These are phyloP conservation scores for Aphelenchoides avenae DNA, from an alignment of 1,140 invertebrate genomes.

Conservation along the genomic window DNA sequence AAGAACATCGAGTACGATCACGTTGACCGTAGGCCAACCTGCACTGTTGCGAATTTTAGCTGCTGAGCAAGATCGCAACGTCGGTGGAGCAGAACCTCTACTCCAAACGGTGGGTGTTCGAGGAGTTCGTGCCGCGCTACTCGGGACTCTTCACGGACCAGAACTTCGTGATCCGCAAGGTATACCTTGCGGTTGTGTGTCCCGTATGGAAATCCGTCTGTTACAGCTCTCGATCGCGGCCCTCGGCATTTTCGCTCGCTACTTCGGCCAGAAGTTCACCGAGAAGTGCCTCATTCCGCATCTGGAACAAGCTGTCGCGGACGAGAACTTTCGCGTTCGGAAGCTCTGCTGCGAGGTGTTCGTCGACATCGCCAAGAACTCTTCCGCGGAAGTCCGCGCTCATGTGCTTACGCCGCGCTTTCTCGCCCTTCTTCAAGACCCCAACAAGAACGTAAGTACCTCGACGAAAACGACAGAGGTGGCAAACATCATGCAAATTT, in stretches of 20 bases:
- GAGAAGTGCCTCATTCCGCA: slow-evolving; percentile 29
- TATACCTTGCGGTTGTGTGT: no score
- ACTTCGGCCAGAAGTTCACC: slow-evolving; percentile 21
- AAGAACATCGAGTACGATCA: no score
- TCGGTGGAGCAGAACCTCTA: slow-evolving; percentile 28
- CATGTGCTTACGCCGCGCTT: slow-evolving; percentile 19
- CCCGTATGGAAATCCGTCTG: no score
- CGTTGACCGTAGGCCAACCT: no score
- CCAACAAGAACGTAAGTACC: neutral
- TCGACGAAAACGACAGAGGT: no score
- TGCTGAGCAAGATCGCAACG: slow-evolving; percentile 8
- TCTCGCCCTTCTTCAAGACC: slow-evolving; percentile 14
- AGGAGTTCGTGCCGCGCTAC: slow-evolving; percentile 22
- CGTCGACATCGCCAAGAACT: slow-evolving; percentile 19
- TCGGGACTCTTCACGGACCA: slow-evolving; percentile 13
- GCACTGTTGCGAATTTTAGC: no score
- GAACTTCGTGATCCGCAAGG: slow-evolving; percentile 7
- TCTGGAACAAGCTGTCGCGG: neutral
- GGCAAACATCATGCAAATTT: no score
- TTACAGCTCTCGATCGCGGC: slow-evolving; percentile 8
- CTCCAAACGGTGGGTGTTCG: slow-evolving; percentile 26
- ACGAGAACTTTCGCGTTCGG: slow-evolving; percentile 23
- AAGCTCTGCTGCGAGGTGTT: slow-evolving; percentile 29
- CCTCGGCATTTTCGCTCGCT: slow-evolving; percentile 9
- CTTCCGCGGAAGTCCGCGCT: slow-evolving; percentile 11